Base-by-base conservation (phyloP, 92 coral and sea anemone species). In the Palythoa heliodiscus region DNA sequence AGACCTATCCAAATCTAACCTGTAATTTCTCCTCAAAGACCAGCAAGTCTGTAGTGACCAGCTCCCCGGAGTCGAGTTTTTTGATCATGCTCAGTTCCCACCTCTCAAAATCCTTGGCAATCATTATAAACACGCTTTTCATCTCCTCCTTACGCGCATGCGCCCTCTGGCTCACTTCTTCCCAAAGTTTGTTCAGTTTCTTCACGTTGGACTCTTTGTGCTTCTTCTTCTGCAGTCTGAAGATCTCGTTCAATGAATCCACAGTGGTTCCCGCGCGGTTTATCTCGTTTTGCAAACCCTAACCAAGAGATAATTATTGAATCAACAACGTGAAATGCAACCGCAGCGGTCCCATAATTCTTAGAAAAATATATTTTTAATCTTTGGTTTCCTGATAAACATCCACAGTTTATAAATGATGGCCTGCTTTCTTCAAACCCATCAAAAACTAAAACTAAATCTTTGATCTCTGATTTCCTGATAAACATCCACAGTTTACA, bases 221-320 rank as follows among this genome's bases (percentile, higher is more conserved):
- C 82, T 96, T 96, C 93, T 94, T 95, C 88, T 96, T 96, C 89
- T 94, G 98, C 78, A 58, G 53, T 39, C 90, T 90, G 85, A 91
- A 95, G 89, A 96, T 93, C 77, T 96, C 99, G 94, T 96, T 96
- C 70, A 96, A 93, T 13, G 99, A 89, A 63, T 94, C 98, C 11
- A 96, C 95, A 7, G 98, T 89, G 7, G 98, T 89, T n/a, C 99
- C 98, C 71, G 90, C 95, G 24, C 98, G 94, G 86, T 90, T 93
- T 66, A 94, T 92, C 69, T 96, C 99, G 79, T 86, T 89, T 86
- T 94, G 97, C 74, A 94, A 89, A 11, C 86, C 91, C 99, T 96
- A 82, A 16, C 50, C 6, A 43, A 43, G 50, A 29, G 50, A 3
- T 3, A 43, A 43, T 1, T 0, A 3, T 43, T 43, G 48, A 43